Percentiles rank a stretch among this genome's conserved stretches.
These are phyloP conservation scores for Lates japonicus DNA, from an alignment of 2,797 vertebrate genomes.

Conservation along the genomic window DNA sequence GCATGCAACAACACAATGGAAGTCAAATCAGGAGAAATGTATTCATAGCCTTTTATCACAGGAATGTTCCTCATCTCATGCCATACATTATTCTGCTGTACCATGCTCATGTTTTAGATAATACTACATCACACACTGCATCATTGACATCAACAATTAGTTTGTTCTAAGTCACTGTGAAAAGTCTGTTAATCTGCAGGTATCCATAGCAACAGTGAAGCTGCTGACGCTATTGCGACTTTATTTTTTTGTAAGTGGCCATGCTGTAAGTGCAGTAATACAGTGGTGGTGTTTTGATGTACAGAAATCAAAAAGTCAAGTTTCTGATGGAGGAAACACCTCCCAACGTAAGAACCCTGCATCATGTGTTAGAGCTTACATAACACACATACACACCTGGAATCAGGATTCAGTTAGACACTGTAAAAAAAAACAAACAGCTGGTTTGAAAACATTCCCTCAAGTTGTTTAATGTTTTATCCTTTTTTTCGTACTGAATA, in stretches of 20 bases:
- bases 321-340: too few relatives aligned
- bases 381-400: too few relatives aligned
- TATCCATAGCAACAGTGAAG: neutral
- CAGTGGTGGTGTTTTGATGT: too few relatives aligned
- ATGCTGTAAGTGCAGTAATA: neutral
- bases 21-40: neutral
- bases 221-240: neutral
- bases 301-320: too few relatives aligned
- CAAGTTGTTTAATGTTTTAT: neutral
- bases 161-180: neutral
- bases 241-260: too few relatives aligned
- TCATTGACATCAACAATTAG: neutral
- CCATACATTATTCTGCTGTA: neutral
- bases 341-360: too few relatives aligned
- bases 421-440: neutral
- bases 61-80: neutral
- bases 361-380: too few relatives aligned
- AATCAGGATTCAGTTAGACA: too few relatives aligned
- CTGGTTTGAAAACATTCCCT: neutral
- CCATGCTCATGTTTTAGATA: neutral
- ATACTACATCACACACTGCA: neutral
- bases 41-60: conserved; percentile 14
- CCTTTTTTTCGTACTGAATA: neutral
- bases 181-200: neutral
- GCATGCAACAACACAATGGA: neutral